phyloP scores from a whole-genome alignment of 2,113 vertebrate species.

The Saimiri boliviensis region DNA sequence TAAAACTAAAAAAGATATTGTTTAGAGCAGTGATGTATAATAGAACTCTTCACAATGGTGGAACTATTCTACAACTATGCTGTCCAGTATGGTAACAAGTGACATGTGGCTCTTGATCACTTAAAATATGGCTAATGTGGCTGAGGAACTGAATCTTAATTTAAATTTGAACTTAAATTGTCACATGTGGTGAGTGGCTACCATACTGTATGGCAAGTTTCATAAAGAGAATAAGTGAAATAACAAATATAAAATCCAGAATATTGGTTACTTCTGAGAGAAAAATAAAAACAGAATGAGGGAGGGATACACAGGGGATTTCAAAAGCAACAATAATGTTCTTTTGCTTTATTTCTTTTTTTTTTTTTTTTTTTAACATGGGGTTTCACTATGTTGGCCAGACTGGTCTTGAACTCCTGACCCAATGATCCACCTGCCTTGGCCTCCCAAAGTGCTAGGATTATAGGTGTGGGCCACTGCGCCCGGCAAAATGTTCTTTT shows the following conservation, averaged over 20 bases:
- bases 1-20: not conserved
- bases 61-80: not conserved
- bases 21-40: not conserved
- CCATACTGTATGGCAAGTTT: not conserved
- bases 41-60: not conserved
- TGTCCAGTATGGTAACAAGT: not conserved
- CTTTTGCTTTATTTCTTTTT: not conserved
- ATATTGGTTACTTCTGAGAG: not conserved
- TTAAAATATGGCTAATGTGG: not conserved
- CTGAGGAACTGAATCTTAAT: not conserved
- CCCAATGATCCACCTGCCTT: too few species aligned
- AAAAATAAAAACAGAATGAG: not conserved
- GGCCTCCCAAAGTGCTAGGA: too few species aligned
- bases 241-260: not conserved
- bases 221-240: not conserved
- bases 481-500: not conserved
- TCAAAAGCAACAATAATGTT: conserved; percentile 12
- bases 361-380: not conserved
- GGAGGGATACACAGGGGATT: not conserved
- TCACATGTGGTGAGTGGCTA: not conserved
- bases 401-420: too few species aligned
- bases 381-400: too few species aligned
- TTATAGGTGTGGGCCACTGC: too few species aligned
- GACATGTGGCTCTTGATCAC: not conserved
- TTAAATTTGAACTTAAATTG: not conserved